Evolutionary conservation across 1,140 invertebrate genomes (phyloP), one percentile per base, ranked within the genome.

Genomic region (Coelopa frigida): DNA sequence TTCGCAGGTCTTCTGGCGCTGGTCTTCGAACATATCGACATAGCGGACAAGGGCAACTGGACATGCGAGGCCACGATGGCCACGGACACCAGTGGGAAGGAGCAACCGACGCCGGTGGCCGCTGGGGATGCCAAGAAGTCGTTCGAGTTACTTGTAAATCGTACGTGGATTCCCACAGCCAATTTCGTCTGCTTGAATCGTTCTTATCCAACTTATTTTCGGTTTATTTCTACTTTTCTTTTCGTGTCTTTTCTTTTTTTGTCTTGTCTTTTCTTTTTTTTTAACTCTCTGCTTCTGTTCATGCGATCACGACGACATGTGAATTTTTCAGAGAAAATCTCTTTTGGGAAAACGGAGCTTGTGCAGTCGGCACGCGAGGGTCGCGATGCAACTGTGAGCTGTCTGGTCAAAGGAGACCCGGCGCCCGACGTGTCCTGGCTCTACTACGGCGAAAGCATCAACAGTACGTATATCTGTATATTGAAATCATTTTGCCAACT

Each of bases 371-470:
- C 71, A 18, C 61, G 70, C 36, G 75, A 77, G 54, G 70, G 68
- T 43, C 53, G 54, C 27, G 67, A 75, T 46, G 72, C 66, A 3
- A 53, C 61, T 37, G 63, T 78, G 35, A 57, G 57, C 33, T 78
- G 76, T 53, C 61, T 66, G 40, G 75, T 73, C 5, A 55, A 60
- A 45, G 74, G 74, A 18, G 72, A 75, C 53, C 75, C 75, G 3
- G 44, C 47, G 10, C 74, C 75, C 32, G 69, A 57, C 14, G 59
- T 77, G 12, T 66, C 68, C 7, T 78, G 70, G 70, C 56, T 61
- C 27, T 58, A 61, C 51, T 69, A 72, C 51, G 68, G 68, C 50
- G 55, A 59, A 51, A 52, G 54, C 37, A 61, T 72, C 47, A 63
- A 58, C 50, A 55, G 70, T 72, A 52, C 66, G 66, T 68, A 39